These are phyloP conservation scores for Paracyprichromis sp. DNA, from an alignment of 2,113 vertebrate species.

Conservation along the genomic window DNA sequence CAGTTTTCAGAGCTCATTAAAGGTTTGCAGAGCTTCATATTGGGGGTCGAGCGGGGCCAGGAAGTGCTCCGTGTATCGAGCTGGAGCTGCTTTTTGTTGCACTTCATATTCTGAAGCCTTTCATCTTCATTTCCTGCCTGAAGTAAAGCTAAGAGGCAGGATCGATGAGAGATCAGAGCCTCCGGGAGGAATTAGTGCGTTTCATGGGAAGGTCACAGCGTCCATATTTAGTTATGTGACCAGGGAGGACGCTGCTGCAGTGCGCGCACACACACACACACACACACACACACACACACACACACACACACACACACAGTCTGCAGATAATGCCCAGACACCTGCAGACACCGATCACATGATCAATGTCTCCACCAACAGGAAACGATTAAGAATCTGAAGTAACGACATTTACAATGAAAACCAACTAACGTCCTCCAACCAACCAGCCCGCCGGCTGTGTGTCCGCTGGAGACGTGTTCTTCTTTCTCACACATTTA, in stretches of 20 bases:
- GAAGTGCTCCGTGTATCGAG: neutral
- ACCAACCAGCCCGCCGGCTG: neutral
- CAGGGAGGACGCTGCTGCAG: neutral
- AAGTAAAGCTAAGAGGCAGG: neutral
- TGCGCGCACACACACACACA: neutral
- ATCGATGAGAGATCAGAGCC: conserved; percentile 5
- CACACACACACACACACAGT: neutral
- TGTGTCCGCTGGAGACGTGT: neutral
- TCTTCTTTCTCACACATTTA: neutral
- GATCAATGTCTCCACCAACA: neutral
- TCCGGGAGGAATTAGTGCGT: neutral
- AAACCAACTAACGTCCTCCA: neutral
- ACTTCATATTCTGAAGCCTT: neutral
- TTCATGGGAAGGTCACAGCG: neutral
- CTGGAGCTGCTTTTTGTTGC: neutral
- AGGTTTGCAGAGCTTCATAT: neutral
- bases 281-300: too few relatives aligned
- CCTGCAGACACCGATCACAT: neutral
- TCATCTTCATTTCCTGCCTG: neutral
- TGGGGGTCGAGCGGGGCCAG: neutral
- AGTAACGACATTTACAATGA: neutral
- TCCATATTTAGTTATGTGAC: neutral
- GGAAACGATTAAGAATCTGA: neutral
- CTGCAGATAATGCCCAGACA: neutral
- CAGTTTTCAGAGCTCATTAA: neutral